phyloP scores from a whole-genome alignment of 1,140 invertebrate genomes.

The Cataglyphis hispanica region DNA sequence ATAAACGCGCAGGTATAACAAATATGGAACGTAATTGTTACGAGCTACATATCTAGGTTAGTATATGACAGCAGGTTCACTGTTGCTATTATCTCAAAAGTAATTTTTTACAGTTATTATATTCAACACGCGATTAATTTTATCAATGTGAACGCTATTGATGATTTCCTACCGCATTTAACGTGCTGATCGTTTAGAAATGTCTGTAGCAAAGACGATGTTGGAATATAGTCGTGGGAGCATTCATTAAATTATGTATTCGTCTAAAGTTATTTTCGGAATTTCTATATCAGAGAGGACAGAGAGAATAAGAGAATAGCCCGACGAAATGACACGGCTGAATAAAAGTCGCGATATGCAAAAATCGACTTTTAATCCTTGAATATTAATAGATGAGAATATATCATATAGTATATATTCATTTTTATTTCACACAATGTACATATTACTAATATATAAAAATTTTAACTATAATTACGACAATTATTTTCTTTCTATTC shows the following conservation, averaged over 20 bases:
- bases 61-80: not conserved
- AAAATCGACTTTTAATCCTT: constrained; percentile 46
- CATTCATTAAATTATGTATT: constrained; percentile 56
- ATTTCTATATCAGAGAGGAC: constrained; percentile 40
- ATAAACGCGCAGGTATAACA: not conserved
- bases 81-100: not conserved
- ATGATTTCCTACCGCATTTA: constrained; percentile 24
- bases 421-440: constrained; percentile 14
- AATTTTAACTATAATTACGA: not conserved
- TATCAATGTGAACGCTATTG: constrained; percentile 1
- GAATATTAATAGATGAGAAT: constrained; percentile 42
- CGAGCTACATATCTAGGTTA: not conserved
- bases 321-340: constrained; percentile 33
- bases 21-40: not conserved
- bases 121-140: not conserved
- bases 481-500: no score
- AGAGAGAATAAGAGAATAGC: not conserved
- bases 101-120: not conserved
- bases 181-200: constrained; percentile 17
- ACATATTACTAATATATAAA: not conserved
- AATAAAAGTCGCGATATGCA: constrained; percentile 39
- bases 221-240: constrained; percentile 38
- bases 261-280: constrained; percentile 58
- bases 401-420: constrained; percentile 34
- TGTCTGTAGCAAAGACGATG: constrained; percentile 19